Conservation (phyloP, 2,113 vertebrate genomes). For the Macrotus californicus region DNA sequence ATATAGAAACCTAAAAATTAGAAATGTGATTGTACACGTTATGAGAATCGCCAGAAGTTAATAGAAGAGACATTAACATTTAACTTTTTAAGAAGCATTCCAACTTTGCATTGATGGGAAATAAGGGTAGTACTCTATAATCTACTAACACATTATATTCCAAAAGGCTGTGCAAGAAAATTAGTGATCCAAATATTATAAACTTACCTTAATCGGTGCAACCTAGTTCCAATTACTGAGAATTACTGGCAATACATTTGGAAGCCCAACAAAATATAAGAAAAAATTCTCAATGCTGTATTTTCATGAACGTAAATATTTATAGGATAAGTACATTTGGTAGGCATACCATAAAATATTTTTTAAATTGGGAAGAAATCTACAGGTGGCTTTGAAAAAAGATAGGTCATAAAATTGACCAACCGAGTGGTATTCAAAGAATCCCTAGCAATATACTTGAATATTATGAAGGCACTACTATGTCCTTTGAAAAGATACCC, state of each 20-base stretch:
- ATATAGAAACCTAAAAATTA: neutral
- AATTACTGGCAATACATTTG: neutral
- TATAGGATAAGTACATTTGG: neutral
- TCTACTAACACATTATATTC: neutral
- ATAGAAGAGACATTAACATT: neutral
- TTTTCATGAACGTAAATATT: conserved; percentile 13
- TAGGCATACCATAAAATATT: neutral
- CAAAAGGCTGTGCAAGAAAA: conserved; percentile 2
- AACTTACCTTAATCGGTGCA: conserved; percentile 23
- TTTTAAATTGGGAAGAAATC: neutral
- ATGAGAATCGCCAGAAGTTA: conserved; percentile 6
- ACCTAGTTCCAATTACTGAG: conserved; percentile 12
- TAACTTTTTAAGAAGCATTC: neutral
- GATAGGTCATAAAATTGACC: neutral
- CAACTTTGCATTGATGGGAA: neutral
- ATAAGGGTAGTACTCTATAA: neutral
- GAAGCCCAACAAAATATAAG: conserved; percentile 4
- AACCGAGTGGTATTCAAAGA: neutral
- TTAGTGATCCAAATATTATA: conserved; percentile 6
- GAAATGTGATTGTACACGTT: neutral
- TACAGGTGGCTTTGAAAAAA: neutral
- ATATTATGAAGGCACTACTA: neutral
- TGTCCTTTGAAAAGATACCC: neutral
- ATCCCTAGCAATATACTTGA: neutral
- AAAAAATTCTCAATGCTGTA: neutral